Evolutionary conservation across 2,888 invertebrate species (phyloP), one percentile per base, ranked within the genome.

Genomic region (Sesamia inferens): DNA sequence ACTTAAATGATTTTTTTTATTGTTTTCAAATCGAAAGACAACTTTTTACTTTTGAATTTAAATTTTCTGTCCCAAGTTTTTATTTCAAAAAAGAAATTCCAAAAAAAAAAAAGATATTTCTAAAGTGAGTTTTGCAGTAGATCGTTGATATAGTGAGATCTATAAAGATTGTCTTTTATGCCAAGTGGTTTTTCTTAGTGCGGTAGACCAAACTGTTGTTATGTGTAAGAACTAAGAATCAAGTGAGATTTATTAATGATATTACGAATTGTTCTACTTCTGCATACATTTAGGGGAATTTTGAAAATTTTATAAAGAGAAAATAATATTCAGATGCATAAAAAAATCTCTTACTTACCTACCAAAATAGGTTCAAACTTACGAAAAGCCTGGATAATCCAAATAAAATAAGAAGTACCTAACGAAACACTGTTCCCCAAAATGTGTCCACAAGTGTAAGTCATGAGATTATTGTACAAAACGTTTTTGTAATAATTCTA

Each of bases 141-240:
- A 73, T 80, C 73, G 78, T 79, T 82, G 70, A 74, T 72, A 81
- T 86, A 87, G 79, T 74, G 81, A 79, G 87, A 83, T 83, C 84
- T 84, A 72, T 82, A 76, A 81, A 82, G 71, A 72, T 76, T 82
- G 73, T 85, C 74, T 78, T 81, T 69, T 84, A 85, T 90, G 91
- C 90, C 90, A 91, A 90, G 85, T 84, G 87, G 87, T 83, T 81
- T 88, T 87, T 88, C 85, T 87, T 89, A 90, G 90, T 81, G 76
- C 71, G 86, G 85, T 91, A 90, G 90, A 89, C 89, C 90, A 91
- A 88, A 86, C 85, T 89, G 87, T 90, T 91, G 86, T 89, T 89
- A 85, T 79, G 68, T 84, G 68, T 85, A 86, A 82, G 85, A 74
- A 71, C 59, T 85, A 86, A 83, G 83, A 76, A 69, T 67, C 72